Evolutionary conservation across 2,888 invertebrate species (phyloP), one percentile per base, ranked within the genome.

Genomic region (Calameuta pallipes): DNA sequence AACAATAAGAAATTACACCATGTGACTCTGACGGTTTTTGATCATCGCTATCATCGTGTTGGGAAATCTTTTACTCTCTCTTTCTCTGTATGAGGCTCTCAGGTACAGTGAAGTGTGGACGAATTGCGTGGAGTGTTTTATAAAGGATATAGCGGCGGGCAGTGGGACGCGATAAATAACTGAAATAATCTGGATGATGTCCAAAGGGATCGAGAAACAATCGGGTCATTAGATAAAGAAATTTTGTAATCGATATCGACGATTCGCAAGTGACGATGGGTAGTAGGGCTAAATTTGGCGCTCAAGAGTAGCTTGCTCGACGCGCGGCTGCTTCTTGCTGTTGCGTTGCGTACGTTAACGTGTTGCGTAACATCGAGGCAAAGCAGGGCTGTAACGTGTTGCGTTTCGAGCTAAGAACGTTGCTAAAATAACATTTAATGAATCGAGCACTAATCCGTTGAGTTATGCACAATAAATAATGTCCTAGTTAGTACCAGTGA

Each of bases 201-300:
- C 71, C 71, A 71, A 71, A 30, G 33, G 31, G 31, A 34, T 71
- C 71, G 71, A 71, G 31, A 71, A 71, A 23, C 71, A 31, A 71
- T 71, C 71, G 74, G 78, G 34, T 35, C 75, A 78, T 76, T 76
- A 78, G 78, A 76, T 78, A 81, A 83, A 82, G 82, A 83, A 82
- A 87, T 88, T 89, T 88, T 86, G 89, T 88, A 88, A 90, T 87
- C 87, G 89, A 89, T 89, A 89, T 89, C 88, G 81, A 83, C 83
- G 86, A 87, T 89, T 88, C 87, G 85, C 87, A 87, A 56, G 56
- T 56, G 56, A 88, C 88, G 86, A 87, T 87, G 85, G 85, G 87
- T 85, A 83, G 84, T 81, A 85, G 56, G 23, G 87, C 88, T 89
- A 90, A 89, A 89, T 89, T 89, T 89, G 88, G 89, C 85, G 80